phyloP scores from a whole-genome alignment of 2,113 vertebrate species.

The Trogon melanurus region DNA sequence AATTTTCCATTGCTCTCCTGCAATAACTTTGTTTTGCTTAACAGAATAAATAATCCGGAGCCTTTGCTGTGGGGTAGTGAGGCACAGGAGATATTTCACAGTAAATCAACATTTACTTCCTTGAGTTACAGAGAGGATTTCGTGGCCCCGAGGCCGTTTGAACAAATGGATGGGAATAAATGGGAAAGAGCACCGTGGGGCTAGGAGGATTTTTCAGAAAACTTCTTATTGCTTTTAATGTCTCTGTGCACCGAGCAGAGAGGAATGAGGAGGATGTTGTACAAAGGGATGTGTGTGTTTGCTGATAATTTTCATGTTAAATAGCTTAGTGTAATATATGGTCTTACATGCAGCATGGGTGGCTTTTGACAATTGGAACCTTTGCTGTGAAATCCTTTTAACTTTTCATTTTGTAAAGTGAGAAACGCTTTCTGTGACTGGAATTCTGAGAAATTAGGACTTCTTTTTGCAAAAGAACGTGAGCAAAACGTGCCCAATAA shows the following conservation, averaged over 20 bases:
- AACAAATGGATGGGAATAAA: background rate
- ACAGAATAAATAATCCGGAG: background rate
- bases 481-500: background rate
- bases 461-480: background rate
- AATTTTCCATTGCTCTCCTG: background rate
- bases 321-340: background rate
- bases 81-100: background rate
- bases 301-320: background rate
- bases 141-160: background rate
- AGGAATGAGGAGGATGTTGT: background rate
- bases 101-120: slow-evolving; percentile 9
- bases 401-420: background rate
- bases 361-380: background rate
- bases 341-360: too few species aligned
- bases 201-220: background rate
- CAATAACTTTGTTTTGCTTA: background rate
- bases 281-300: background rate
- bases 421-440: background rate
- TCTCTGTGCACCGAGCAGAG: background rate
- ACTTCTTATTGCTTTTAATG: background rate
- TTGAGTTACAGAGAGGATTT: background rate
- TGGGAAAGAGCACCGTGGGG: background rate
- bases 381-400: background rate
- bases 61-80: background rate
- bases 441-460: background rate